A percentile compares a stretch with the other conserved stretches of the same genome.
phyloP scores from a whole-genome alignment of 2,888 invertebrate genomes.

The Malachius bipustulatus region DNA sequence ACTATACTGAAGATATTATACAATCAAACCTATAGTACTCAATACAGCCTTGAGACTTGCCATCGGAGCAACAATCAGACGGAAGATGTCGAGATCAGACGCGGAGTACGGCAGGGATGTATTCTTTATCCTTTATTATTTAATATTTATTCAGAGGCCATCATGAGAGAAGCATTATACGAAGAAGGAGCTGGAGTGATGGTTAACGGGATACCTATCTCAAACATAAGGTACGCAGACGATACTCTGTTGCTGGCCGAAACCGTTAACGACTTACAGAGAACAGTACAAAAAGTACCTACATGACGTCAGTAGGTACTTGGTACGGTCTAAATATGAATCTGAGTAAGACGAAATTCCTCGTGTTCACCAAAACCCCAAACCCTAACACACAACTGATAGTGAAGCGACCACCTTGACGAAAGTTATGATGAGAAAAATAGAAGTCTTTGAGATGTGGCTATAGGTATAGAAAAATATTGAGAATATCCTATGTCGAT shows the following conservation, averaged over 20 bases:
- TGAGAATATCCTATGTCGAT: conserved; percentile 2
- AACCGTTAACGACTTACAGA: conserved; percentile 4
- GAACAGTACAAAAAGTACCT: conserved; percentile 8
- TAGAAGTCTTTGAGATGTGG: too few species aligned
- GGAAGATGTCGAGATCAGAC: conserved; percentile 2
- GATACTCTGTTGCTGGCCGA: conserved; percentile 12
- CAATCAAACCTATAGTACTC: too few species aligned
- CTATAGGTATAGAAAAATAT: neutral
- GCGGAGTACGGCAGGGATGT: conserved; percentile 3
- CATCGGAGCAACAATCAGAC: too few species aligned
- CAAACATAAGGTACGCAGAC: conserved; percentile 13
- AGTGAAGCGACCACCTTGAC: conserved; percentile 2
- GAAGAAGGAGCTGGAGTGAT: conserved; percentile 8
- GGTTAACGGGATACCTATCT: conserved; percentile 9
- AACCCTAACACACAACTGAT: conserved; percentile 3
- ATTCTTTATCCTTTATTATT: conserved; percentile 1
- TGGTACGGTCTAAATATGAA: conserved; percentile 4
- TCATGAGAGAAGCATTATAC: conserved; percentile 11
- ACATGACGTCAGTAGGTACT: conserved; percentile 6
- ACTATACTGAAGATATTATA: too few species aligned
- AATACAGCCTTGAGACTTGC: too few species aligned
- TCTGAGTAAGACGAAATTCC: conserved; percentile 5
- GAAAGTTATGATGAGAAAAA: too few species aligned
- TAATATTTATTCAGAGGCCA: neutral
- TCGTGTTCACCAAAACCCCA: neutral